Percentiles rank a stretch among this genome's conserved stretches.
These are phyloP conservation scores for Ophiothrix spiculata DNA, from an alignment of 35 echinoderm and acorn worm species.

Conservation along the genomic window DNA sequence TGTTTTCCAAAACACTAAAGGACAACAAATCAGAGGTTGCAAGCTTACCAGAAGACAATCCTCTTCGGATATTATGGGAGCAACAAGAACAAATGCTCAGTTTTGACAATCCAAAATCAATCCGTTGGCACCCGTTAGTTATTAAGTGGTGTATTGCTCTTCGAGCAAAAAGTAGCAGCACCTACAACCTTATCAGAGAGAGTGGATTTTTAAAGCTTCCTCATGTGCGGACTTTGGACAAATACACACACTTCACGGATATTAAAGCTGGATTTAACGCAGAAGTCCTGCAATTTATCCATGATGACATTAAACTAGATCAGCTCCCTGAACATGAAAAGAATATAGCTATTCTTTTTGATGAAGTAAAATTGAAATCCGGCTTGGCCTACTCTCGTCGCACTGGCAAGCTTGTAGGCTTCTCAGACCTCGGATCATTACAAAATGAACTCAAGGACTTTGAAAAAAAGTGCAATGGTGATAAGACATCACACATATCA, in stretches of 20 bases:
- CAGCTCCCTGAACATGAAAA: conserved; percentile 27
- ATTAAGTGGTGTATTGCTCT: conserved; percentile 63
- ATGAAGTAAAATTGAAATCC: conserved; percentile 58
- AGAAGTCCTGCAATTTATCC: not conserved
- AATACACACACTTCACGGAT: conserved; percentile 54
- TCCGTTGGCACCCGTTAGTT: conserved; percentile 70
- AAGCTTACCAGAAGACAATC: conserved; percentile 11
- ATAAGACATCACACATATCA: too few species aligned
- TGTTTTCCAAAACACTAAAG: too few species aligned
- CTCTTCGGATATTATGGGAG: conserved; percentile 43
- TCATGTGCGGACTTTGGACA: conserved; percentile 39
- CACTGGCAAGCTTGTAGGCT: not conserved
- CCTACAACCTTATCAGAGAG: conserved; percentile 41
- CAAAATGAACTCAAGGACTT: too few species aligned
- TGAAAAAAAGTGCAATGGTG: too few species aligned
- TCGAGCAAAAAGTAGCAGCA: conserved; percentile 44
- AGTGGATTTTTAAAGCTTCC: conserved; percentile 46
- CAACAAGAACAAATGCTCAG: conserved; percentile 47
- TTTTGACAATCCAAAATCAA: conserved; percentile 46
- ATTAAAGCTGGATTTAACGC: conserved; percentile 7
- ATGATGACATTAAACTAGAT: not conserved
- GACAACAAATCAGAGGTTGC: too few species aligned
- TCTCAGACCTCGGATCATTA: too few species aligned
- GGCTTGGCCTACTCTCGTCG: conserved; percentile 39
- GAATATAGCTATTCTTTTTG: conserved; percentile 36